Base-by-base conservation (phyloP, 2,113 vertebrate genomes). In the Rhagologus leucostigma region DNA sequence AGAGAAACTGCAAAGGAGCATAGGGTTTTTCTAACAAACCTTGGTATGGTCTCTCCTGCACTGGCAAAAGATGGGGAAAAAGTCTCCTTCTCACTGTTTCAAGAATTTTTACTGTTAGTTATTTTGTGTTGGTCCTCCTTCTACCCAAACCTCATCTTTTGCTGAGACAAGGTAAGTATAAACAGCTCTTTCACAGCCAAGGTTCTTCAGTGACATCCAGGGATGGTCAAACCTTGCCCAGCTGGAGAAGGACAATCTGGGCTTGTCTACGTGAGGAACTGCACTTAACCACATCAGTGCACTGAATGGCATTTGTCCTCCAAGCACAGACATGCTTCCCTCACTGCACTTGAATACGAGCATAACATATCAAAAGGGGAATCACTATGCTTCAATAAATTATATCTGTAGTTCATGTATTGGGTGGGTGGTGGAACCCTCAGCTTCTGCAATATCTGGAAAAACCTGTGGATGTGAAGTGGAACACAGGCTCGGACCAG, bases 1-100 rank as follows among this genome's bases (percentile, higher is more conserved):
- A 39, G 20, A 9, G 35, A 85, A 90, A 46, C 10, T 50, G 13
- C 37, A 74, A 57, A 22, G 4, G 16, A 78, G 22, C 0, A 0
- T 11, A 42, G 17, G 3, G 3, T 33, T 53, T 75, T 70, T 57
- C 37, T 59, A 35, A 59, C 2, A 39, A 55, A 20, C 10, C 13
- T 57, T 16, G 1, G 23, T 74, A n/a, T 4, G 0, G 55, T 85
- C 26, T 55, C 39, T 69, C 50, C 32, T 46, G 16, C 60, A 35
- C 55, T 53, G 9, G 32, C 14, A 93, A 81, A 84, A 52, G 16
- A 23, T 24, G 3, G 6, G 44, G 60, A n/a, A 79, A 78, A 87
- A 30, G 12, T 78, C 11, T 80, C 19, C 50, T 71, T 74, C 11
- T 69, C 20, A 32, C 7, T 44, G 8, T 71, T 93, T 80, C 37